Evolutionary conservation across 2,888 invertebrate species (phyloP).

Genomic region (Mystacides longicornis): DNA sequence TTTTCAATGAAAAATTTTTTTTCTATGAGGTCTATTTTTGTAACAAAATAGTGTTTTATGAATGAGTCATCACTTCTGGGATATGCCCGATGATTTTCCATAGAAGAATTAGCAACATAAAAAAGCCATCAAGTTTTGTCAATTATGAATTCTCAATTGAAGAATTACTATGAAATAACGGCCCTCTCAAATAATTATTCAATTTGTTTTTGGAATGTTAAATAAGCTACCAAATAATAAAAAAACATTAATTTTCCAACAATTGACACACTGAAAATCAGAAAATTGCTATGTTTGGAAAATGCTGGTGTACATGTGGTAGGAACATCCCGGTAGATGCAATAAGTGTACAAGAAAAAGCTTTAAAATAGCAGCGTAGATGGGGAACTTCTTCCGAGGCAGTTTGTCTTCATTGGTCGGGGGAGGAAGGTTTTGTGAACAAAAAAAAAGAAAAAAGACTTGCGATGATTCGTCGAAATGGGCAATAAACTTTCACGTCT

Average conservation of each 20-base stretch:
- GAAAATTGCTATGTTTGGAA: too few species aligned
- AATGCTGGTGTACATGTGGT: slow-evolving; percentile 2
- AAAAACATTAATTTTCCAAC: background rate
- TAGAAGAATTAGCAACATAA: too few species aligned
- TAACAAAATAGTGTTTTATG: too few species aligned
- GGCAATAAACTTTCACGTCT: slow-evolving; percentile 14
- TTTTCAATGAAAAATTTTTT: too few species aligned
- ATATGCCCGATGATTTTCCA: too few species aligned
- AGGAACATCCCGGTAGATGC: background rate
- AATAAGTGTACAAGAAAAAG: slow-evolving; percentile 20
- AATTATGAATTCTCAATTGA: too few species aligned
- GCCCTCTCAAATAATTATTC: too few species aligned
- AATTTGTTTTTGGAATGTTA: background rate
- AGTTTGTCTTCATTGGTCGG: slow-evolving; percentile 24
- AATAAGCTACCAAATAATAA: background rate
- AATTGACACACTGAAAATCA: too few species aligned
- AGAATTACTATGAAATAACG: too few species aligned
- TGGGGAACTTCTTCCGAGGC: slow-evolving; percentile 13
- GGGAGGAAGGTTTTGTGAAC: slow-evolving; percentile 7
- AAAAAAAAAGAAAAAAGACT: slow-evolving; percentile 7
- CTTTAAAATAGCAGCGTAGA: slow-evolving; percentile 22
- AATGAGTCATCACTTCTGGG: too few species aligned
- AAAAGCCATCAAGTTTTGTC: too few species aligned
- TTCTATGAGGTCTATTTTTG: too few species aligned
- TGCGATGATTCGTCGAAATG: slow-evolving; percentile 10